Percentiles rank a stretch among this genome's conserved stretches.
Conservation (phyloP, 2,113 vertebrate genomes). For the Pterocles orientalis region DNA sequence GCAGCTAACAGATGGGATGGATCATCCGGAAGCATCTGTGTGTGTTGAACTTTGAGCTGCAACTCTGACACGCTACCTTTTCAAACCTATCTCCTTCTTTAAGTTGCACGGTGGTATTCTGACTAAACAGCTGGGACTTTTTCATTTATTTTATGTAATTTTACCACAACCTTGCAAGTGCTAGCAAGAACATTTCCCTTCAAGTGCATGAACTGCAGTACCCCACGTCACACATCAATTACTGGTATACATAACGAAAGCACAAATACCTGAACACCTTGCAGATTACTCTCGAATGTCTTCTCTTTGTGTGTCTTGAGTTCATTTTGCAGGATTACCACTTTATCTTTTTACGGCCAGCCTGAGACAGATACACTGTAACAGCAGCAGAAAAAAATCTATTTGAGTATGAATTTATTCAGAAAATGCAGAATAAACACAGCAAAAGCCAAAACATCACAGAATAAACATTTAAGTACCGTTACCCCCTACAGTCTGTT, state of each 20-base stretch:
- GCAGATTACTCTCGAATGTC: background rate
- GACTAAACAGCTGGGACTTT: background rate
- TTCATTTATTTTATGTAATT: background rate
- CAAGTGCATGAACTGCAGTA: background rate
- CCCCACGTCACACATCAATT: background rate
- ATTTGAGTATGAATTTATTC: background rate
- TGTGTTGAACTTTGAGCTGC: background rate
- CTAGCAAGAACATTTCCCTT: background rate
- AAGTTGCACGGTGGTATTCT: background rate
- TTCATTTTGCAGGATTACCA: background rate
- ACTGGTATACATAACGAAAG: background rate
- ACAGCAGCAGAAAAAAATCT: background rate
- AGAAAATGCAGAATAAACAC: background rate
- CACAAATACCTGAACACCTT: background rate
- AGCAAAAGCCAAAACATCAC: background rate
- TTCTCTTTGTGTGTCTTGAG: background rate
- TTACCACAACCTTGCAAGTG: background rate
- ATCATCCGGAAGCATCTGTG: background rate
- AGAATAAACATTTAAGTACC: conserved; percentile 17
- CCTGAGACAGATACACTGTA: background rate
- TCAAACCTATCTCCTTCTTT: background rate
- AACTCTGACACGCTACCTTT: background rate
- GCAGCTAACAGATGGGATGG: background rate
- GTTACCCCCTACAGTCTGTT: background rate
- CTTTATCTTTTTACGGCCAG: background rate